Conservation (phyloP, 92 coral and sea anemone species). For the Pocillopora meandrina region DNA sequence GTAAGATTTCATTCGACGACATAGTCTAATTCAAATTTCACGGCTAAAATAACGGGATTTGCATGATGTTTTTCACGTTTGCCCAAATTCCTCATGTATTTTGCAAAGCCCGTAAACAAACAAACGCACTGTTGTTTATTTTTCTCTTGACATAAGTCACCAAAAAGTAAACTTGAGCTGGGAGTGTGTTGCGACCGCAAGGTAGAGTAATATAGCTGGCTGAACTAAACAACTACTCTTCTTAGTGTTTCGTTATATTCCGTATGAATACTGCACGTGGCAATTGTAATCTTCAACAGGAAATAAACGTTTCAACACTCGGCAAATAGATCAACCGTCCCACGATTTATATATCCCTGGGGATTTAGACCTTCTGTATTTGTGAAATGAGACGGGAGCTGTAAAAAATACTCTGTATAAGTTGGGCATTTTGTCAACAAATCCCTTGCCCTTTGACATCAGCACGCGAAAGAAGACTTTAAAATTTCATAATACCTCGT, state of each 20-base stretch:
- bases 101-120: conserved; percentile 28
- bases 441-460: conserved; percentile 4
- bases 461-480: conserved; percentile 1
- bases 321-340: neutral
- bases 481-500: neutral
- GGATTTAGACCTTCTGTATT: neutral
- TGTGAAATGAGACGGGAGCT: conserved; percentile 5
- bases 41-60: conserved; percentile 23
- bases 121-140: conserved; percentile 16
- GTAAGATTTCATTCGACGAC: neutral
- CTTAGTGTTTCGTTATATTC: neutral
- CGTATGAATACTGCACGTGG: neutral
- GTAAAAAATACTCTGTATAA: conserved; percentile 8
- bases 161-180: conserved; percentile 10
- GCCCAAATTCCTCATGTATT: conserved; percentile 18
- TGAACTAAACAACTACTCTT: neutral
- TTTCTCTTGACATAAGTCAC: conserved; percentile 19
- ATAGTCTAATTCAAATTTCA: neutral
- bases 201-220: neutral
- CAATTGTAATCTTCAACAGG: neutral
- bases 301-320: conserved; percentile 18
- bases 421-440: conserved; percentile 24
- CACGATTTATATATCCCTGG: neutral
- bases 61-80: conserved; percentile 25
- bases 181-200: neutral